phyloP scores from a whole-genome alignment of 2,113 vertebrate species.

The Brachyistius frenatus region DNA sequence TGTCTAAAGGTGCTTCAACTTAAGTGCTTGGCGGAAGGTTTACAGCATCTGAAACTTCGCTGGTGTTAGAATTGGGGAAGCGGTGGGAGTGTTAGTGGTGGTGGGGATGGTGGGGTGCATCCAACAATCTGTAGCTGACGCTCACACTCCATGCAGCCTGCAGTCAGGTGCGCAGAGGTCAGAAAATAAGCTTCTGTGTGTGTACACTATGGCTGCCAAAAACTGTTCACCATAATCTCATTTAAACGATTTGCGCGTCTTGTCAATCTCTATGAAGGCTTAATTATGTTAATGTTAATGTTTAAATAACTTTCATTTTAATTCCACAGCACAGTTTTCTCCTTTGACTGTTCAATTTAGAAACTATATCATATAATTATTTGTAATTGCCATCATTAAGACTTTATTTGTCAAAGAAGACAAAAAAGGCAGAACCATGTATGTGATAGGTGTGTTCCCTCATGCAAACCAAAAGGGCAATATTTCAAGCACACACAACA shows the following conservation, averaged over 20 bases:
- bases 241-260: no score
- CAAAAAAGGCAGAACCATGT: not conserved
- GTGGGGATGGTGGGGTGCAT: not conserved
- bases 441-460: not conserved
- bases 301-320: constrained; percentile 1
- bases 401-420: no score
- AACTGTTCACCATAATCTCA: no score
- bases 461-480: not conserved
- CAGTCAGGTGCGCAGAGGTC: not conserved
- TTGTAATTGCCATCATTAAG: not conserved
- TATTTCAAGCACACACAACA: not conserved
- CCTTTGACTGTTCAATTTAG: not conserved
- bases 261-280: no score
- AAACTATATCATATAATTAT: not conserved
- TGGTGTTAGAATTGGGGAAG: not conserved
- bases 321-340: not conserved
- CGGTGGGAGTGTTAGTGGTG: not conserved
- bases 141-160: not conserved
- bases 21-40: not conserved
- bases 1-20: no score
- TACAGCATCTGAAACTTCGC: not conserved
- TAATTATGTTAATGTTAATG: not conserved
- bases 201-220: no score
- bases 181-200: not conserved
- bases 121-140: not conserved